Percentiles rank a stretch among this genome's conserved stretches.
Evolutionary conservation across 2,888 invertebrate species (phyloP).

Genomic region (Melieria omissa): DNA sequence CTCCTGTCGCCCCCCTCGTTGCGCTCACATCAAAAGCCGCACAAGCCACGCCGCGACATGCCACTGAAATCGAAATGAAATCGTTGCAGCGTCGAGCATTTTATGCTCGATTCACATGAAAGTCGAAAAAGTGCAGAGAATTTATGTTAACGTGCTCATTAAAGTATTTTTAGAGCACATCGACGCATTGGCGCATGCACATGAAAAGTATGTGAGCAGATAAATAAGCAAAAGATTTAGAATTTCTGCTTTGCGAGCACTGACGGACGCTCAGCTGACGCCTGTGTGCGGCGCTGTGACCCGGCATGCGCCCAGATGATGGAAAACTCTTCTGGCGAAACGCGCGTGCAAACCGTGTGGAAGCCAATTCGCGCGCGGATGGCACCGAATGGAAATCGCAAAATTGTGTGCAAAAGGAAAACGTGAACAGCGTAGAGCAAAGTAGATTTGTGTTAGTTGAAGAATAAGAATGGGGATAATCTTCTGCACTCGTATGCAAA

Average conservation of each 20-base stretch:
- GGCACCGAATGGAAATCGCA: no score
- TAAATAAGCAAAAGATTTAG: neutral
- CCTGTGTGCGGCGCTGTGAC: neutral
- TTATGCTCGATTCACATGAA: neutral
- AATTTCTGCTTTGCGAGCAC: neutral
- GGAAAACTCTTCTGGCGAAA: no score
- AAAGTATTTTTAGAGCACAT: neutral
- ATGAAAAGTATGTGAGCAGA: neutral
- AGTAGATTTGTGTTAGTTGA: no score
- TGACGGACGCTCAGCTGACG: neutral
- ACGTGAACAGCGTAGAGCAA: no score
- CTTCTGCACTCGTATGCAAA: no score
- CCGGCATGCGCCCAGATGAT: neutral
- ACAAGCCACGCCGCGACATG: neutral
- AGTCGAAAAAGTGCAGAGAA: neutral
- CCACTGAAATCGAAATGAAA: conserved; percentile 3
- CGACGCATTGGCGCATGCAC: neutral
- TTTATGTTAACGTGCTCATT: conserved; percentile 6
- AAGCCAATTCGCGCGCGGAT: no score
- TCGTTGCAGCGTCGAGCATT: neutral
- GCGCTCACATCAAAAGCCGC: neutral
- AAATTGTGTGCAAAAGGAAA: no score
- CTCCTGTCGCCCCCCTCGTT: no score
- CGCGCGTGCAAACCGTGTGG: no score
- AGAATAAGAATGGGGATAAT: no score